Conservation (phyloP, 1,140 invertebrate genomes). For the Dolichoris vasculosae region DNA sequence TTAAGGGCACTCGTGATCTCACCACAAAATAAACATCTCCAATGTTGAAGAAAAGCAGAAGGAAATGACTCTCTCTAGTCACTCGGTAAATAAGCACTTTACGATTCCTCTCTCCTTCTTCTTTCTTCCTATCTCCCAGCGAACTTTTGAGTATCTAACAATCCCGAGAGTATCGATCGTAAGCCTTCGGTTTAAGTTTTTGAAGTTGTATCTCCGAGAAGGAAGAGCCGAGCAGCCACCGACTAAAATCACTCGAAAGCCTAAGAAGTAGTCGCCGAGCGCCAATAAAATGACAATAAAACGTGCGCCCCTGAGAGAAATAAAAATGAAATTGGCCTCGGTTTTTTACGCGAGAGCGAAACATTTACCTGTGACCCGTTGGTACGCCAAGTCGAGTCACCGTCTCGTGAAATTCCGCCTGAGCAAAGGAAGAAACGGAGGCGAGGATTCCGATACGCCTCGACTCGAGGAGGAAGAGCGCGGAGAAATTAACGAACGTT, state of each 20-base stretch:
- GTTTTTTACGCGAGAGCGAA: neutral
- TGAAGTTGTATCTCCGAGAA: too few species aligned
- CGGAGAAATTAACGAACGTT: too few species aligned
- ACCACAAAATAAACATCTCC: neutral
- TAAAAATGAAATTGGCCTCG: neutral
- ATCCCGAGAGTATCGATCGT: neutral
- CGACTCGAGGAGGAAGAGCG: too few species aligned
- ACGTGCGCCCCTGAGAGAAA: too few species aligned
- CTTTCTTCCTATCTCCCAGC: too few species aligned
- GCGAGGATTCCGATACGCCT: too few species aligned
- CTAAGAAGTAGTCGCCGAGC: too few species aligned
- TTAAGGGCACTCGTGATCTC: neutral
- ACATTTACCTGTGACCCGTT: neutral
- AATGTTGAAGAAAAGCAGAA: neutral
- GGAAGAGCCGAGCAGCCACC: neutral
- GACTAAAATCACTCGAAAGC: neutral
- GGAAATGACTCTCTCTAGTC: neutral
- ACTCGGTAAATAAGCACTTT: neutral
- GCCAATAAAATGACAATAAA: slow-evolving; percentile 2
- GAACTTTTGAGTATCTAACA: neutral
- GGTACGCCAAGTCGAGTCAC: neutral
- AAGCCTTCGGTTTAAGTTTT: neutral
- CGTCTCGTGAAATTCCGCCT: neutral
- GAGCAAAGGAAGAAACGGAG: too few species aligned
- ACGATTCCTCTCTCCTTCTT: neutral